A percentile compares a stretch with the other conserved stretches of the same genome.
phyloP scores from a whole-genome alignment of 2,888 invertebrate genomes.

The Nymphalis c-album region DNA sequence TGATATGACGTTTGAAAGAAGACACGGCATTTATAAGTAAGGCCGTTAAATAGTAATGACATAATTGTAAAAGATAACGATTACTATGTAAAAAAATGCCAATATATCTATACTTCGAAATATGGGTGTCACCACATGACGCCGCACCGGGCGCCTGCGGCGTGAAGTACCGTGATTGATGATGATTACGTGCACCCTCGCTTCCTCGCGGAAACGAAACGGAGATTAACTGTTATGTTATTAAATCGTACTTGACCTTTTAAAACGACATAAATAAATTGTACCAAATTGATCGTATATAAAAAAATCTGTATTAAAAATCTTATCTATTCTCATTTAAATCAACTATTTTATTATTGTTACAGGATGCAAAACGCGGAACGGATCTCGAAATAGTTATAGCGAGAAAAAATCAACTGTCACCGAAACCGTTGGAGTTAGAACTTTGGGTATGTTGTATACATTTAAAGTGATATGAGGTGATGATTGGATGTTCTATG shows the following conservation, averaged over 20 bases:
- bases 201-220: slow-evolving; percentile 50
- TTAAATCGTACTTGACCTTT: slow-evolving; percentile 15
- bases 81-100: slow-evolving; percentile 23
- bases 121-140: slow-evolving; percentile 54
- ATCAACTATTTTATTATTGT: slow-evolving; percentile 38
- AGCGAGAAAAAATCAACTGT: slow-evolving; percentile 89
- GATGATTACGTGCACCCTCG: slow-evolving; percentile 57
- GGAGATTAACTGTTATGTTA: slow-evolving; percentile 46
- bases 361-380: slow-evolving; percentile 88
- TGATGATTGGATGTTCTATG: slow-evolving; percentile 57
- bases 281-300: not conserved
- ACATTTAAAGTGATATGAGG: slow-evolving; percentile 48
- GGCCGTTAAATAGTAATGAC: too few relatives aligned
- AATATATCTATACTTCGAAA: slow-evolving; percentile 29
- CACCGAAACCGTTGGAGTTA: slow-evolving; percentile 88
- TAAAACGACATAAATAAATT: slow-evolving; percentile 4
- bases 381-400: slow-evolving; percentile 91
- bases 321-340: not conserved
- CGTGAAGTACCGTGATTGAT: slow-evolving; percentile 65
- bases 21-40: too few relatives aligned
- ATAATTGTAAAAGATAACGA: not conserved
- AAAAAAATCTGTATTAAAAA: not conserved
- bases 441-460: slow-evolving; percentile 87
- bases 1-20: too few relatives aligned
- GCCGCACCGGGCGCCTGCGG: slow-evolving; percentile 51